Base-by-base conservation (phyloP, 2,797 vertebrate species). In the Lacerta viridis region DNA sequence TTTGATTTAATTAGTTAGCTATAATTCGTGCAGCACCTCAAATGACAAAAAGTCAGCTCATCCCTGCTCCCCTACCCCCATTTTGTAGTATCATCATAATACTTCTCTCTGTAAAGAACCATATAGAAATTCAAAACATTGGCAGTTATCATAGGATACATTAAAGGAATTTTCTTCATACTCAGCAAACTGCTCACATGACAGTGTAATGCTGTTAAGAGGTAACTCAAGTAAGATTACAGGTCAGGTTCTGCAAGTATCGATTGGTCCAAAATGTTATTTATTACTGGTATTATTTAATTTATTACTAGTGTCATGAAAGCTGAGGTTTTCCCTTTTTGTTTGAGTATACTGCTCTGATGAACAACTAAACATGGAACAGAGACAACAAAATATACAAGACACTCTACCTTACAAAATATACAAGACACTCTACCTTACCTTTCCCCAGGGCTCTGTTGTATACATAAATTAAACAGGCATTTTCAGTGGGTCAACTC, bases 391-490 rank as follows among this genome's bases (percentile, higher is more conserved):
- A 72, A 79, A 61, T 36, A 27, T 27, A 80, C 5, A n/a, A 84
- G 76, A 7, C 46, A 78, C 11, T 78, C 9, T 78, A 55, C 69
- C 18, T 59, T 41, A 66, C 74, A 33, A 33, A 33, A 33, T 33
- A 33, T 33, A 33, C 33, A 33, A 33, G 76, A 7, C 46, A 78
- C 11, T 78, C 9, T 78, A 55, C 69, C 18, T 59, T 41, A 66
- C 74, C 66, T 72, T 5, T 83, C 91, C 11, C 1, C 3, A 25
- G 55, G n/a, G 66, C 8, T 84, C 74, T 87, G 11, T 2, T 59
- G 33, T 87, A 88, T 77, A 36, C 10, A 76, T 85, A 80, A 72
- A 27, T 88, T 61, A 87, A 87, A 81, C 88, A 83, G 59, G 76
- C 90, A 85, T 66, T 82, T 80, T 3, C 78, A 69, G 43, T 15